Evolutionary conservation across 1,140 invertebrate genomes (phyloP).

Genomic region (Rhyzopertha dominica): DNA sequence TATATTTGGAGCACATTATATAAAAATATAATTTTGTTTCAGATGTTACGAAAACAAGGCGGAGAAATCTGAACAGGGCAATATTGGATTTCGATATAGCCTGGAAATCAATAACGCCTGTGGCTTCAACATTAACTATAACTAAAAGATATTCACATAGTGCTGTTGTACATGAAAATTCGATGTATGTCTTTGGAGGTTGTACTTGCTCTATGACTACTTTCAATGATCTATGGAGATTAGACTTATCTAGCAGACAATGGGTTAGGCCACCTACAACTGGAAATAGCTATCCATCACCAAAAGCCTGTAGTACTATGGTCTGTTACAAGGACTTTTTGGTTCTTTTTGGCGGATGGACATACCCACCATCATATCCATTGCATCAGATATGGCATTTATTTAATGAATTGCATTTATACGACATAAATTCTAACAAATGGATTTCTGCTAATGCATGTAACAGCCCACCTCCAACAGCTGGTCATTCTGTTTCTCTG

Average conservation of each 20-base stretch:
- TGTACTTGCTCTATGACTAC: conserved; percentile 91
- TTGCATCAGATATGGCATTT: conserved; percentile 83
- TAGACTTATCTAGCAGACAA: conserved; percentile 78
- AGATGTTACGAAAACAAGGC: conserved; percentile 69
- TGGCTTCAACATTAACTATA: conserved; percentile 61
- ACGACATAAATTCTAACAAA: conserved; percentile 74
- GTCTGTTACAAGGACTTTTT: conserved; percentile 74
- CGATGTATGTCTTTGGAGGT: conserved; percentile 94
- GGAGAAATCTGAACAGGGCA: conserved; percentile 62
- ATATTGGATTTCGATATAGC: conserved; percentile 62
- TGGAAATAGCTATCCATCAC: conserved; percentile 90
- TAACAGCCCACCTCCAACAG: conserved; percentile 67
- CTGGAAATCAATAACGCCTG: conserved; percentile 58
- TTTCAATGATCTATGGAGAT: conserved; percentile 95
- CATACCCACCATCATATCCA: conserved; percentile 86
- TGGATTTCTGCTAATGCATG: conserved; percentile 73
- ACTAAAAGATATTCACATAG: conserved; percentile 89
- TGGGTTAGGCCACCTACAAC: conserved; percentile 78
- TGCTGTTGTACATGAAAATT: conserved; percentile 75
- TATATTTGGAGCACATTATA: conserved; percentile 9
- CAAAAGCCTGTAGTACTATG: conserved; percentile 92
- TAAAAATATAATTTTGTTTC: conserved; percentile 43
- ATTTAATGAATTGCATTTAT: conserved; percentile 91
- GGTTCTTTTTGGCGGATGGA: conserved; percentile 93
- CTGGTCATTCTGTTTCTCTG: conserved; percentile 90